Evolutionary conservation across 1,140 invertebrate species (phyloP).

Genomic region (Argopecten irradians): DNA sequence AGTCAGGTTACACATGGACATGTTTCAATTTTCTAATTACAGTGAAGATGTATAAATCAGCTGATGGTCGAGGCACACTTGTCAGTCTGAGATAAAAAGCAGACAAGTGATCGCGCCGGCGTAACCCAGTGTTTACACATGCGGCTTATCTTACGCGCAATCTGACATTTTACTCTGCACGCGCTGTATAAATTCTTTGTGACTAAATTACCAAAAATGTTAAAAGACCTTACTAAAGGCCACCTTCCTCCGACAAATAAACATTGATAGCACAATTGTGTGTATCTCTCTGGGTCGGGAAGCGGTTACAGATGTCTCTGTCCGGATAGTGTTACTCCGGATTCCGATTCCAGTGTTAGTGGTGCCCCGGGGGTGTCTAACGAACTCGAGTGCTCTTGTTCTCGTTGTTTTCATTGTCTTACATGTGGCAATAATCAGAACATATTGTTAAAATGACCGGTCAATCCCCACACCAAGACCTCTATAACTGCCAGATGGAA

Average conservation of each 20-base stretch:
- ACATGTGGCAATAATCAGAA: slow-evolving; percentile 16
- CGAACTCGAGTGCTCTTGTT: background rate
- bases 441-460: slow-evolving; percentile 17
- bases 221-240: slow-evolving; percentile 21
- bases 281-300: background rate
- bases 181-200: slow-evolving; percentile 21
- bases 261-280: slow-evolving; percentile 7
- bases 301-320: background rate
- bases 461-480: background rate
- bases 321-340: background rate
- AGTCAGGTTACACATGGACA: slow-evolving; percentile 21
- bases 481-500: background rate
- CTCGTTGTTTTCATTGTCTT: slow-evolving; percentile 10
- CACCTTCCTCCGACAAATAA: background rate
- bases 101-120: slow-evolving; percentile 5
- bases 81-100: slow-evolving; percentile 1
- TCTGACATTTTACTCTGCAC: slow-evolving; percentile 21
- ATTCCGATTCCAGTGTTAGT: background rate
- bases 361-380: background rate
- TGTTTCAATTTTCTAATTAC: slow-evolving; percentile 23
- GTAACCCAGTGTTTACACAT: background rate
- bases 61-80: slow-evolving; percentile 6
- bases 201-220: slow-evolving; percentile 12
- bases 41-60: slow-evolving; percentile 22
- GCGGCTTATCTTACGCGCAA: slow-evolving; percentile 14